Conservation (phyloP, 2,113 vertebrate genomes). For the Chaetodon auriga region DNA sequence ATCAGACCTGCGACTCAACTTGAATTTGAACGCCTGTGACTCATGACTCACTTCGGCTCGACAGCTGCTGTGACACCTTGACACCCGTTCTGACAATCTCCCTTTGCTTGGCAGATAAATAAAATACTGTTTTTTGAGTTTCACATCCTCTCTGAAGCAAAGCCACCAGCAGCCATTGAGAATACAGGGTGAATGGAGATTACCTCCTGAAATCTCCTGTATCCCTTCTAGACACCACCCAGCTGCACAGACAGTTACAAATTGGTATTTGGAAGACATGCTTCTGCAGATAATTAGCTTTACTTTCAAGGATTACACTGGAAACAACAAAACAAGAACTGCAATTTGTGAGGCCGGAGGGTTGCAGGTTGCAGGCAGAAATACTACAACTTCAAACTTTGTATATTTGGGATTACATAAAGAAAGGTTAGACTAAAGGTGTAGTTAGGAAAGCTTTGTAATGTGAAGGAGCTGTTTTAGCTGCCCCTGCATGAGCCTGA, state of each 20-base stretch:
- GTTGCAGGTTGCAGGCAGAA: constrained; percentile 49
- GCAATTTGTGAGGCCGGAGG: constrained; percentile 54
- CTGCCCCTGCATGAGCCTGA: not conserved
- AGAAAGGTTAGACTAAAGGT: constrained; percentile 22
- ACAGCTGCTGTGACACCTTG: constrained; percentile 48
- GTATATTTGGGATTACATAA: constrained; percentile 33
- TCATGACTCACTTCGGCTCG: constrained; percentile 50
- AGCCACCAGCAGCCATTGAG: constrained; percentile 66
- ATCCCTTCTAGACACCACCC: constrained; percentile 68
- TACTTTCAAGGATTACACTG: constrained; percentile 73
- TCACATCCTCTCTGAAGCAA: constrained; percentile 59
- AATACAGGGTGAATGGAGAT: constrained; percentile 60
- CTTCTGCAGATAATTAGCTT: constrained; percentile 74
- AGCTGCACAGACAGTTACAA: constrained; percentile 67
- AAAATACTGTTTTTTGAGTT: constrained; percentile 34
- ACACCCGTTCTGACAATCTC: constrained; percentile 61
- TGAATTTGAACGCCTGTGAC: constrained; percentile 53
- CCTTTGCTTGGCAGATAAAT: constrained; percentile 58
- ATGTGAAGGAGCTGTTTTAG: constrained; percentile 17
- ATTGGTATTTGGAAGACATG: constrained; percentile 74
- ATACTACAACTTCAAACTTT: constrained; percentile 59
- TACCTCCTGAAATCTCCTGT: constrained; percentile 69
- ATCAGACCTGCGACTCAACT: constrained; percentile 33
- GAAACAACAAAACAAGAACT: constrained; percentile 67
- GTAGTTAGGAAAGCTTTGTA: constrained; percentile 1